Evolutionary conservation across 2,888 invertebrate species (phyloP), one percentile per base, ranked within the genome.

Genomic region (Euplagia quadripunctaria): DNA sequence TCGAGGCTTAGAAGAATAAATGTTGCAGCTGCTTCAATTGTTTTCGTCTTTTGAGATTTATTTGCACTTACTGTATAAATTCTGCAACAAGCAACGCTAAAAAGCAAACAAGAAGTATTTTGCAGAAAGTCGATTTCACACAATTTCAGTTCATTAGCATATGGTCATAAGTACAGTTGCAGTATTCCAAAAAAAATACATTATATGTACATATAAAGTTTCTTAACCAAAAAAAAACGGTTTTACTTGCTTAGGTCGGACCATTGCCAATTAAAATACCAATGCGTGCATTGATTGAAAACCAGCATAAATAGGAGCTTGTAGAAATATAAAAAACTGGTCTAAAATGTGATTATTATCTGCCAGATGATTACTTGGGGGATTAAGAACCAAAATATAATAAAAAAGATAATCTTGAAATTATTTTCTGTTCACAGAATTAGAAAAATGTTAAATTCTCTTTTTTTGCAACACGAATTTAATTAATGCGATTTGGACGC

Each of bases 401-500:
- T 73, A 63, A 66, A 75, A 42, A 74, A 55, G 41, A 58, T 43
- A 8, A 14, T 31, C 7, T 42, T 46, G 5, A 68, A 72, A 69
- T 79, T 46, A 43, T 61, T 64, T 76, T 70, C 41, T 67, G 69
- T 81, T 75, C 73, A 51, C 42, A 68, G 73, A 73, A 66, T 58
- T 65, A 69, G 72, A 71, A 78, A 82, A 78, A 61, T 77, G 82
- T 77, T 76, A 74, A 75, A 74, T n/a, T 20, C 58, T 58, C 51
- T 43, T 73, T 82, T 82, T 78, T 79, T 65, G 68, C 69, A 42
- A 73, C 17, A 66, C 64, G 55, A 72, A 82, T 82, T 82, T 79
- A 79, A 76, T 16, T 72, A 64, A 76, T 72, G 61, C n/a, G 73
- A 66, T 80, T 75, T 75, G 70, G 70, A 74, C 76, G n/a, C 31